Percentiles rank a stretch among this genome's conserved stretches.
phyloP scores from a whole-genome alignment of 2,888 invertebrate species.

The Gari tellinella region DNA sequence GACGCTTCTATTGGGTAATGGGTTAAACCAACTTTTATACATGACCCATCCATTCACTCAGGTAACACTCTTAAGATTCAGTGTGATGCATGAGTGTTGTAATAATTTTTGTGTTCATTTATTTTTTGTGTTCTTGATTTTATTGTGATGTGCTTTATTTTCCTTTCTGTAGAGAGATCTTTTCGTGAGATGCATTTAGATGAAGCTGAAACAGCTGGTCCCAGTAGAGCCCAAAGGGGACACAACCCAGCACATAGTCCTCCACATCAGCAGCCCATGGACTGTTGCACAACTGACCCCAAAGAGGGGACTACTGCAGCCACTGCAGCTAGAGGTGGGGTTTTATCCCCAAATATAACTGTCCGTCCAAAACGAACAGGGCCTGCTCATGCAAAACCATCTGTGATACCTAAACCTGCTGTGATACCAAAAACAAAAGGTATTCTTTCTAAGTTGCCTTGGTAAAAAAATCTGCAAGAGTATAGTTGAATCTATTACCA shows the following conservation, averaged over 20 bases:
- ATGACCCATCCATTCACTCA: too few relatives aligned
- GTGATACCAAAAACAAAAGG: slow-evolving; percentile 46
- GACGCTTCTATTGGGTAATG: too few relatives aligned
- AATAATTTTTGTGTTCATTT: slow-evolving; percentile 7
- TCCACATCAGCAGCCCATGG: background rate
- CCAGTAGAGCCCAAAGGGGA: background rate
- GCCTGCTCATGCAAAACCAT: slow-evolving; percentile 13
- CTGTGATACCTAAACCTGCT: slow-evolving; percentile 51
- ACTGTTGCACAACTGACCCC: slow-evolving; percentile 4
- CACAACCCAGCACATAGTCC: background rate
- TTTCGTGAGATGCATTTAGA: slow-evolving; percentile 13
- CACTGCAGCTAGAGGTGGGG: background rate
- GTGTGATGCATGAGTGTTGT: too few relatives aligned
- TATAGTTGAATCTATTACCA: too few relatives aligned
- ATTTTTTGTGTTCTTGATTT: slow-evolving; percentile 17
- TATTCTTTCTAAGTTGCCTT: too few relatives aligned
- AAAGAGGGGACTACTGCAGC: background rate
- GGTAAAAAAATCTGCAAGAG: too few relatives aligned
- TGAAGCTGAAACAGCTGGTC: background rate
- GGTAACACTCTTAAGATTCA: too few relatives aligned
- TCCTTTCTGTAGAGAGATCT: slow-evolving; percentile 31
- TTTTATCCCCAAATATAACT: slow-evolving; percentile 36
- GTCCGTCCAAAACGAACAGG: slow-evolving; percentile 16
- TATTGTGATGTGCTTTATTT: slow-evolving; percentile 5
- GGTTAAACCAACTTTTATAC: too few relatives aligned